Percentiles rank a stretch among this genome's conserved stretches.
These are phyloP conservation scores for Ephydatia muelleri DNA, from an alignment of 37 sponge, comb jelly and placozoan species.

Conservation along the genomic window DNA sequence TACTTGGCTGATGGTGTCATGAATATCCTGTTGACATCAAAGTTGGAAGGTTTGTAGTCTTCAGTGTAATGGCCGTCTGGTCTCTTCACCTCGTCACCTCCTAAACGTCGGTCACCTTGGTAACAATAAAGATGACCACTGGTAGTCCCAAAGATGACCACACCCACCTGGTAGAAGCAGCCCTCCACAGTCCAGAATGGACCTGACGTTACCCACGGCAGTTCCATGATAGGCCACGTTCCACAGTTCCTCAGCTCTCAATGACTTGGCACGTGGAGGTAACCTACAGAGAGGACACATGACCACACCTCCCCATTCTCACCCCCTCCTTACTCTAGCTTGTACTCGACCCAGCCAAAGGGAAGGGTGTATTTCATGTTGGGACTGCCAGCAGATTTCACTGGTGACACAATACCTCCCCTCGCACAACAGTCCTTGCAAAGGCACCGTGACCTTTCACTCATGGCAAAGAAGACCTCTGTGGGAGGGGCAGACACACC, in stretches of 20 bases:
- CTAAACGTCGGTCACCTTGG: conserved; percentile 37
- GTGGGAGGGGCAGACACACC: background rate
- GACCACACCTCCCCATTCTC: too few relatives aligned
- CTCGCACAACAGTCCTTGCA: too few relatives aligned
- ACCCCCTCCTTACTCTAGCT: conserved; percentile 21
- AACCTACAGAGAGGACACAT: background rate
- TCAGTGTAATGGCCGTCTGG: conserved; percentile 44
- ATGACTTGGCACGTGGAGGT: conserved; percentile 3
- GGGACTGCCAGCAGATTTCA: conserved; percentile 18
- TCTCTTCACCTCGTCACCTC: conserved; percentile 15
- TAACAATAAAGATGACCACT: background rate
- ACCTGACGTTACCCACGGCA: conserved; percentile 14
- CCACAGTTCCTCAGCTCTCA: conserved; percentile 24
- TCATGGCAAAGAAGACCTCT: conserved; percentile 1
- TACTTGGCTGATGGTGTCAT: conserved; percentile 63
- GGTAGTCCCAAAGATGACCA: background rate
- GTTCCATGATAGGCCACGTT: conserved; percentile 69
- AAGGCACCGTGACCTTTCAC: too few relatives aligned
- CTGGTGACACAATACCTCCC: too few relatives aligned
- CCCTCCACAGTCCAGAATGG: conserved; percentile 54
- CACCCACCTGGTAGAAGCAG: conserved; percentile 46
- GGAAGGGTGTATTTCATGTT: conserved; percentile 40
- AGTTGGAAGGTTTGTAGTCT: conserved; percentile 33
- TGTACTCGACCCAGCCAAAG: conserved; percentile 45
- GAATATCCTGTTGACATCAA: conserved; percentile 42